Conservation (phyloP, 2,113 vertebrate species). For the Capreolus pygargus region DNA sequence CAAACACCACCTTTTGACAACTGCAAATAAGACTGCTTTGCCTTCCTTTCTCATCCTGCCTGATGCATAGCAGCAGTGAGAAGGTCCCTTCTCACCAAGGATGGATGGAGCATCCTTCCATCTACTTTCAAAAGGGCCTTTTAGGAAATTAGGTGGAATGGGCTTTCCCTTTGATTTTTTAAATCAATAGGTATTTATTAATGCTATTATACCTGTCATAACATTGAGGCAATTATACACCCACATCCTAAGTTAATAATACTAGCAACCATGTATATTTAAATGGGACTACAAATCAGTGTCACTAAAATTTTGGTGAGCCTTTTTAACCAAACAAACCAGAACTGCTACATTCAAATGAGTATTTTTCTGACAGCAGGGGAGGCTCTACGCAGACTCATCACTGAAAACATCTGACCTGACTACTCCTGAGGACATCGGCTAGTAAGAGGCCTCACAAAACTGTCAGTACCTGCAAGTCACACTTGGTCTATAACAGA, state of each 20-base stretch:
- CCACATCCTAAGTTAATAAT: background rate
- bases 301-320: background rate
- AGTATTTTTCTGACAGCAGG: background rate
- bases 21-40: background rate
- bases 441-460: background rate
- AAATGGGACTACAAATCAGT: background rate
- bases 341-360: background rate
- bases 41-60: background rate
- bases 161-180: background rate
- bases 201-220: background rate
- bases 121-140: background rate
- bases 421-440: background rate
- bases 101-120: background rate
- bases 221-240: background rate
- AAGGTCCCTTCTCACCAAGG: background rate
- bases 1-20: background rate
- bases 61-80: background rate
- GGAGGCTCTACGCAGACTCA: background rate
- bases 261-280: background rate
- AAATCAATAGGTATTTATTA: background rate
- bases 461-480: background rate
- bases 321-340: background rate
- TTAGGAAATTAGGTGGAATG: background rate
- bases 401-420: background rate
- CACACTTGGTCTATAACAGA: fast-evolving